These are phyloP conservation scores for Caenorhabditis doughertyi DNA, from an alignment of 2,888 invertebrate genomes.

Conservation along the genomic window DNA sequence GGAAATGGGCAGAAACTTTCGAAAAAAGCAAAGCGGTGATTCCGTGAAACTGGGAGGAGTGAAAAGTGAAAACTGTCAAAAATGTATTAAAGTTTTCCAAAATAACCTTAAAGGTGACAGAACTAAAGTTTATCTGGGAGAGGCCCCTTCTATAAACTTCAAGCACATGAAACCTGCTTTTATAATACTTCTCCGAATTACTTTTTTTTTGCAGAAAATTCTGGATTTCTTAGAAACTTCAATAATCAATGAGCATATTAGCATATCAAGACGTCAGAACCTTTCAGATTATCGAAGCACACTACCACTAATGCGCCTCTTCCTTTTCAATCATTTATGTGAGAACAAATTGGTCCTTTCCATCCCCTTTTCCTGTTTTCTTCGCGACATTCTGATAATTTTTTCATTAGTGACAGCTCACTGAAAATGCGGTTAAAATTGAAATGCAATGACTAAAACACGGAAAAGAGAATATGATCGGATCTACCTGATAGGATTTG, in stretches of 20 bases:
- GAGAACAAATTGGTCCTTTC: conserved; percentile 18
- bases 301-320: conserved; percentile 12
- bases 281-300: conserved; percentile 3
- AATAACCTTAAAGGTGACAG: no score
- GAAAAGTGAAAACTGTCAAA: no score
- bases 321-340: conserved; percentile 16
- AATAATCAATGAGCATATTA: conserved; percentile 35
- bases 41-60: no score
- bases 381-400: background rate
- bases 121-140: no score
- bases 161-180: background rate
- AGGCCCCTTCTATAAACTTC: no score
- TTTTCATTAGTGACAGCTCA: conserved; percentile 5
- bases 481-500: conserved; percentile 9
- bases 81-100: no score
- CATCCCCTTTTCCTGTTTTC: conserved; percentile 13
- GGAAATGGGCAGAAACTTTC: no score
- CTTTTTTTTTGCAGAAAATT: background rate
- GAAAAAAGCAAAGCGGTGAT: no score
- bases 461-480: conserved; percentile 4
- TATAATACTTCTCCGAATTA: background rate
- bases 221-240: background rate
- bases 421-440: background rate
- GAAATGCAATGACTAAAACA: conserved; percentile 14
- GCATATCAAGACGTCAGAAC: conserved; percentile 33